Base-by-base conservation (phyloP, 2,797 vertebrate genomes). In the Craterocephalus amniculus region DNA sequence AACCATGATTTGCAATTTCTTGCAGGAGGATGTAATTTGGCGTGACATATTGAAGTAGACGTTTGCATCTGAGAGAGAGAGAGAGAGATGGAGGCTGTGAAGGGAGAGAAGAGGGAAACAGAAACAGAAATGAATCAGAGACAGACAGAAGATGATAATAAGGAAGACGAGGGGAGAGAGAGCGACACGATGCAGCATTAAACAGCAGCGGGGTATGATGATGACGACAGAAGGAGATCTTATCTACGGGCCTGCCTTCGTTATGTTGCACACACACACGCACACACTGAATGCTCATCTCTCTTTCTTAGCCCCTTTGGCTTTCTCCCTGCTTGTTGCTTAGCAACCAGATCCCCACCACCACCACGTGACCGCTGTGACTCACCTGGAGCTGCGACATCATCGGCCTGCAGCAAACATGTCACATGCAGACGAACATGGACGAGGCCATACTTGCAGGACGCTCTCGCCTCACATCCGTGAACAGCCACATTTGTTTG, bases 341-440 rank as follows among this genome's bases (percentile, higher is more conserved):
- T 93, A 85, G 93, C 93, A 94, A 96, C 92, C 88, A 88, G 82
- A 83, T 57, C 78, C 72, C 72, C 70, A 57, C 63, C 68, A 90
- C 83, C 75, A 70, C 69, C 91, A 93, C 79, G 92, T 94, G 92
- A 95, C 88, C 79, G 76, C 83, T 89, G 93, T 96, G 96, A 96
- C 94, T 96, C 95, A 96, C 93, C 93, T 95, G 93, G 81, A 89
- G 79, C 82, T 92, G 88, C 90, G 87, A 91, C 93, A 89, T 94
- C 92, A 74, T 89, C 69, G 72, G 89, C 92, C 81, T 67, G 77
- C 88, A 85, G 86, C 87, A 88, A 81, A 74, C 80, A 69, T 80
- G 88, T 84, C 85, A 81, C 27, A 67, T 61, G 52, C 81, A 80
- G 63, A 75, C 72, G 38, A 63, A 78, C 70, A 22, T 38, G 76